phyloP scores from a whole-genome alignment of 2,888 invertebrate species.

The Ditula angustiorana region DNA sequence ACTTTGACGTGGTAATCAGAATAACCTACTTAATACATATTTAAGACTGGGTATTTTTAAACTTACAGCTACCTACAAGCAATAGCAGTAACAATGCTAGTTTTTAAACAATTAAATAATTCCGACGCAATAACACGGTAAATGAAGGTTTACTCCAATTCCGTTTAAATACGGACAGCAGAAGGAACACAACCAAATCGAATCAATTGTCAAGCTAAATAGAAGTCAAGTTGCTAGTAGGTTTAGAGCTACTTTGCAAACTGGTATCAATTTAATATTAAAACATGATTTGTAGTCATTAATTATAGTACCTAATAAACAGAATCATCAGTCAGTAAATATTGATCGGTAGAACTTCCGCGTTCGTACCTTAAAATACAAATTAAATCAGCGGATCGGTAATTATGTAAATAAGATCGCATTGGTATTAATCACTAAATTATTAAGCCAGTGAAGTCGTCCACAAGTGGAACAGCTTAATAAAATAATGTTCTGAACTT shows the following conservation, averaged over 20 bases:
- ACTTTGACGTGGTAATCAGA: background rate
- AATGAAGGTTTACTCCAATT: slow-evolving; percentile 23
- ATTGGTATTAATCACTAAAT: slow-evolving; percentile 3
- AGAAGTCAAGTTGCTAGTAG: slow-evolving; percentile 1
- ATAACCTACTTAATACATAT: background rate
- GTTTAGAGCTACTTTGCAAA: slow-evolving; percentile 7
- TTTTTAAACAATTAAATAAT: slow-evolving; percentile 18
- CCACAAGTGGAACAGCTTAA: too few relatives aligned
- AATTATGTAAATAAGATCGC: slow-evolving; percentile 12
- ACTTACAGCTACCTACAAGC: background rate
- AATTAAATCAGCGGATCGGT: slow-evolving; percentile 4
- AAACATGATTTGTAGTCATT: slow-evolving; percentile 12
- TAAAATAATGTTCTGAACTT: background rate
- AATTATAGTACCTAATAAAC: slow-evolving; percentile 7
- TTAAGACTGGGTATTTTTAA: slow-evolving; percentile 5
- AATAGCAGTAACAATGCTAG: background rate
- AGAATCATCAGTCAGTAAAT: slow-evolving; percentile 13
- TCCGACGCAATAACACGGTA: slow-evolving; percentile 4
- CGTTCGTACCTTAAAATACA: background rate
- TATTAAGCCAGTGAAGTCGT: too few relatives aligned
- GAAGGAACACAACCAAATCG: slow-evolving; percentile 24
- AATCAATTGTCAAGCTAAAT: slow-evolving; percentile 8
- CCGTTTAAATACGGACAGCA: slow-evolving; percentile 1
- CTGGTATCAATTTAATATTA: slow-evolving; percentile 8
- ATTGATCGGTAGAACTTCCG: background rate